Conservation (phyloP, 2,113 vertebrate species). For the Albula glossodonta region DNA sequence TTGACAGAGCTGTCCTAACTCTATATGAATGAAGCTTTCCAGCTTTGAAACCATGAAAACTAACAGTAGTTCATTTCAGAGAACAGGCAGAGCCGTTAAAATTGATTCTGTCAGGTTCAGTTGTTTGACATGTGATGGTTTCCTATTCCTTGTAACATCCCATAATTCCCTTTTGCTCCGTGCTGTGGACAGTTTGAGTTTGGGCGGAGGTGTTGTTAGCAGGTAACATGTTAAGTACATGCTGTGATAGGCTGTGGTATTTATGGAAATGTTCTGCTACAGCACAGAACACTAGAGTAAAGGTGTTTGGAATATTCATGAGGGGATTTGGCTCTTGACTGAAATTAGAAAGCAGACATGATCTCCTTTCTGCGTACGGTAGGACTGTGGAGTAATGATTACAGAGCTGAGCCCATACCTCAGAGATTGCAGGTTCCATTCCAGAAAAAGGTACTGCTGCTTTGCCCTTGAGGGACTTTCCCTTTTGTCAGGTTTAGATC, state of each 20-base stretch:
- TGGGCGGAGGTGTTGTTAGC: conserved; percentile 41
- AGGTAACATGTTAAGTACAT: conserved; percentile 38
- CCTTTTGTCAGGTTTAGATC: neutral
- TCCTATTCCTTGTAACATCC: neutral
- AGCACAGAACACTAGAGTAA: neutral
- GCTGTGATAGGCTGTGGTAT: conserved; percentile 18
- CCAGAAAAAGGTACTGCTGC: too few relatives aligned
- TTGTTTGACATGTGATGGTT: neutral
- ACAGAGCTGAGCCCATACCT: too few relatives aligned
- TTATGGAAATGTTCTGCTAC: conserved; percentile 25
- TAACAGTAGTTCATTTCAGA: neutral
- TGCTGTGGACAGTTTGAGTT: conserved; percentile 30
- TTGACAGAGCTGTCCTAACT: neutral
- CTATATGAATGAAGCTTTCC: neutral
- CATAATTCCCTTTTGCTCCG: neutral
- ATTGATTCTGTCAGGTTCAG: neutral
- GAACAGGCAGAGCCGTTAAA: neutral
- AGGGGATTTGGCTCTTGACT: neutral
- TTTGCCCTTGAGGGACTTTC: too few relatives aligned
- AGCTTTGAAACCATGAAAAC: neutral
- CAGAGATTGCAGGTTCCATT: too few relatives aligned
- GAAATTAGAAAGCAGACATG: conserved; percentile 17
- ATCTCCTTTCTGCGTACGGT: neutral
- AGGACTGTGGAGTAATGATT: too few relatives aligned
- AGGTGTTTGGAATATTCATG: neutral